These are phyloP conservation scores for Panzeria rudis DNA, from an alignment of 2,888 invertebrate species.

Conservation along the genomic window DNA sequence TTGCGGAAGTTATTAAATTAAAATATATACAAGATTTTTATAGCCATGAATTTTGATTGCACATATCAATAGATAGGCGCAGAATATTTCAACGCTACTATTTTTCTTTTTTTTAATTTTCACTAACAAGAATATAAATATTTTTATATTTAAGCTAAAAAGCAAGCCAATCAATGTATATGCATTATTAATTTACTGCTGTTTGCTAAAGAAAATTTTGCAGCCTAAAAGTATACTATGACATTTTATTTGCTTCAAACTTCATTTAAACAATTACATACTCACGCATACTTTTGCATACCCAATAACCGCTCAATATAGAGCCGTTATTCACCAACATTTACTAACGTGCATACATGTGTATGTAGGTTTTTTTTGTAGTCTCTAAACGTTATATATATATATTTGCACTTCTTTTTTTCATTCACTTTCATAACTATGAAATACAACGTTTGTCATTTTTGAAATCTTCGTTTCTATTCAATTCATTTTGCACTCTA, in stretches of 20 bases:
- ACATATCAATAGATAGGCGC: too few species aligned
- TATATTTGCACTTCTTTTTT: not conserved
- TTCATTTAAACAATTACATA: constrained; percentile 52
- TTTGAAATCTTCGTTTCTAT: constrained; percentile 22
- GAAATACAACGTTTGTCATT: constrained; percentile 35
- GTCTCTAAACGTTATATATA: not conserved
- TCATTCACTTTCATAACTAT: constrained; percentile 48
- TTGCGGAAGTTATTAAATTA: too few species aligned
- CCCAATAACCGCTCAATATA: not conserved
- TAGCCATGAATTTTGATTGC: too few species aligned
- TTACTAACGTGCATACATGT: not conserved
- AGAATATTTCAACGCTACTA: too few species aligned
- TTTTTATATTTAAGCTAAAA: too few species aligned
- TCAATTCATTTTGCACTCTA: constrained; percentile 40
- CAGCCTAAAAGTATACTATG: constrained; percentile 59
- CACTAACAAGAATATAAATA: too few species aligned
- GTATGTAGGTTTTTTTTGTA: not conserved
- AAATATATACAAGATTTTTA: too few species aligned
- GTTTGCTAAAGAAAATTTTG: constrained; percentile 33
- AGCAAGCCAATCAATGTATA: too few species aligned
- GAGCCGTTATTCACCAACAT: constrained; percentile 23
- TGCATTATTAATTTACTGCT: not conserved
- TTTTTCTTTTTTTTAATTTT: too few species aligned
- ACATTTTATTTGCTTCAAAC: constrained; percentile 38
- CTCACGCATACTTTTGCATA: not conserved